Percentiles rank a stretch among this genome's conserved stretches.
phyloP scores from a whole-genome alignment of 1,140 invertebrate species.

The Drosophila littoralis region DNA sequence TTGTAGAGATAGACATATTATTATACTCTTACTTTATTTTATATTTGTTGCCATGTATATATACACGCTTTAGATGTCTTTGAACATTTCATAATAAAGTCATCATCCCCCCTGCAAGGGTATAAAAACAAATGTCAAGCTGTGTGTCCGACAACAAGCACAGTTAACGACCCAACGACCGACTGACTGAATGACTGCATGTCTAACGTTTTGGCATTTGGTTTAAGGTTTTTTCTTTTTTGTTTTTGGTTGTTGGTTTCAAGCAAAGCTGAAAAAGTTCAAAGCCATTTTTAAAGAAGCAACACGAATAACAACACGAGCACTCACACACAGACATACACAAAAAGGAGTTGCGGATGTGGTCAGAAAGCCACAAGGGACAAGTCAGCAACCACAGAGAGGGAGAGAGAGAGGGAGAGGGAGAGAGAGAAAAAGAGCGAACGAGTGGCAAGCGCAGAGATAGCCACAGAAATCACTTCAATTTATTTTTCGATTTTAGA shows the following conservation, averaged over 20 bases:
- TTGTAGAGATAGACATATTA: too few relatives aligned
- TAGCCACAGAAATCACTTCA: slow-evolving; percentile 68
- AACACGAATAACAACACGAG: slow-evolving; percentile 43
- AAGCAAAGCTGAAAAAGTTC: slow-evolving; percentile 51
- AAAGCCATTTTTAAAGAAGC: slow-evolving; percentile 75
- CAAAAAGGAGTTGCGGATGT: slow-evolving; percentile 35
- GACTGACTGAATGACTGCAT: slow-evolving; percentile 13
- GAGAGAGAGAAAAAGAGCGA: slow-evolving; percentile 24
- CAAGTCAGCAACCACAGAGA: slow-evolving; percentile 28
- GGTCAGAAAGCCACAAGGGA: slow-evolving; percentile 42
- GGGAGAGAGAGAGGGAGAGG: not conserved
- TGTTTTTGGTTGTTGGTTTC: not conserved
- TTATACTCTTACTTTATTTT: not conserved
- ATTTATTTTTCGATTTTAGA: slow-evolving; percentile 74
- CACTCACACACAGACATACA: not conserved
- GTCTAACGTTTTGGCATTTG: slow-evolving; percentile 42
- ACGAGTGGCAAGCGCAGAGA: not conserved
- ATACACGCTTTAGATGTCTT: not conserved
- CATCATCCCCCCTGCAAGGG: not conserved
- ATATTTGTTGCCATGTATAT: not conserved
- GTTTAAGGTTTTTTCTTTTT: slow-evolving; percentile 20
- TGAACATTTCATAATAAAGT: not conserved
- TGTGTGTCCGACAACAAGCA: slow-evolving; percentile 22
- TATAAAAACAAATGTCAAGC: not conserved
- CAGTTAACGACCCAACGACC: slow-evolving; percentile 14